Evolutionary conservation across 2,888 invertebrate species (phyloP), one percentile per base, ranked within the genome.

Genomic region (Vanessa cardui): DNA sequence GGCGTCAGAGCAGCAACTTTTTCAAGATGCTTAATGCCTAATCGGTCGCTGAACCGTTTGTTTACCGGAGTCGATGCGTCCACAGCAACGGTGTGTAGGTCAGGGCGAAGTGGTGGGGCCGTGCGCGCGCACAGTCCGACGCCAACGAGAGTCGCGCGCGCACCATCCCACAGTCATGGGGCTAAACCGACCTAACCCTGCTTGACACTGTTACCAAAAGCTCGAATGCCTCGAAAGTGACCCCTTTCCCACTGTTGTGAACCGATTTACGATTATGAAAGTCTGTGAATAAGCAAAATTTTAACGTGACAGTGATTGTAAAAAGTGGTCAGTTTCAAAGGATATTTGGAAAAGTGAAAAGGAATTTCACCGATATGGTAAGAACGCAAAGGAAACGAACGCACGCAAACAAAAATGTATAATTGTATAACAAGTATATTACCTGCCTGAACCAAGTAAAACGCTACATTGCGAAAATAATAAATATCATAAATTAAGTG

Each of bases 11-110:
- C 76, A 77, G 78, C 80, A 77, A 79, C 78, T 79, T 83, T 80
- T 83, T 80, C 75, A 75, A 79, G 79, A 81, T 78, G 80, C 77
- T 80, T 77, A 74, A 78, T 81, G 77, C 83, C 83, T 86, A 90
- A 91, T 92, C 91, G 92, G 89, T 90, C 91, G 90, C 81, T 89
- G 92, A 92, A 92, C 92, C 90, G 90, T 89, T 89, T 91, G 91
- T 91, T 90, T 90, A 89, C 89, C 87, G 86, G 82, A 83, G 87
- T 81, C 85, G 84, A 81, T 82, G 84, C 80, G 79, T 78, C 82
- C 78, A 81, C 80, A 77, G 77, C 80, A 78, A 74, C 82, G 80
- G 81, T 87, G 88, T 90, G 89, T 91, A 89, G 90, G 91, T 91
- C 92, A 89, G 83, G 82, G 77, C 82, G 79, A 75, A 74, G 77